Evolutionary conservation across 2,888 invertebrate genomes (phyloP).

Genomic region (Cephus pygmeus): DNA sequence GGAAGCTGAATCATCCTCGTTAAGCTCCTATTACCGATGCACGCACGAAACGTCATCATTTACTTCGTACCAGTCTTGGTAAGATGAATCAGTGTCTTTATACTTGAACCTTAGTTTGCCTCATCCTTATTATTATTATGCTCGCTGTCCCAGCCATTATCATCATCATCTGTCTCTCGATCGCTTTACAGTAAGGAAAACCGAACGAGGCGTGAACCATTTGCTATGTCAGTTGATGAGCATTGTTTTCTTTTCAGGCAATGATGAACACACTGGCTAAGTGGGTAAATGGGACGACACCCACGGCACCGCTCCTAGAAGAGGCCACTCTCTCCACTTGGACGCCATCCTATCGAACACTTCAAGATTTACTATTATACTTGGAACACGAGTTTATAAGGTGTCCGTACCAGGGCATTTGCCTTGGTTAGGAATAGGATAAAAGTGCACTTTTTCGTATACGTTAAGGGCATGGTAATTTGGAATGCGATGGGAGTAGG

Average conservation of each 20-base stretch:
- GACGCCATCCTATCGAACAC: not conserved
- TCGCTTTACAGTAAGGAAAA: not conserved
- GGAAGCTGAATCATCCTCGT: not conserved
- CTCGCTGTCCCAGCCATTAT: not conserved
- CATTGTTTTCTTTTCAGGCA: slow-evolving; percentile 24
- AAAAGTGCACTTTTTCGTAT: not conserved
- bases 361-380: not conserved
- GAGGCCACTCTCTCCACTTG: not conserved
- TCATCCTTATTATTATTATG: not conserved
- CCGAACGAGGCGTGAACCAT: not conserved
- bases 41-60: not conserved
- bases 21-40: not conserved
- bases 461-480: not conserved
- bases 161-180: not conserved
- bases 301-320: slow-evolving; percentile 20
- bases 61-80: not conserved
- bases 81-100: not conserved
- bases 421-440: not conserved
- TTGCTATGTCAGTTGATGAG: not conserved
- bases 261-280: slow-evolving; percentile 18
- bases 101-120: not conserved
- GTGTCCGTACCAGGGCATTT: not conserved
- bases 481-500: not conserved
- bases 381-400: not conserved
- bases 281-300: slow-evolving; percentile 52